Evolutionary conservation across 2,797 vertebrate genomes (phyloP).

Genomic region (Clarias laeviceps): DNA sequence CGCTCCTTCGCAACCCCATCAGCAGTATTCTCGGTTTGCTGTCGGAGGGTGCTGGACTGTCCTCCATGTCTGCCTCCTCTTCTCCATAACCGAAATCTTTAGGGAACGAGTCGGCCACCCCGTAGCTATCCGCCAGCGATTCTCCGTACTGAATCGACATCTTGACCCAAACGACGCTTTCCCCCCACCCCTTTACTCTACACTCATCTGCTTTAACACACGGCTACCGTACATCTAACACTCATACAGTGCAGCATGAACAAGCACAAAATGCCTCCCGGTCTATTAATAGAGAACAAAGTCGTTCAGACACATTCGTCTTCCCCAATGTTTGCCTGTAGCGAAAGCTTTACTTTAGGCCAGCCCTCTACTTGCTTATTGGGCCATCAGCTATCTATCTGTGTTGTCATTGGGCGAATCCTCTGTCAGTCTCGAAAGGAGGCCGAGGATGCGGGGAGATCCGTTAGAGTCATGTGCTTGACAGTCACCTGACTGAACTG

Average conservation of each 20-base stretch:
- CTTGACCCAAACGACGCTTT: constrained; percentile 73
- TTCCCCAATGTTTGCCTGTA: constrained; percentile 71
- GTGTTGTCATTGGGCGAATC: constrained; percentile 60
- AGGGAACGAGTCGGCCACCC: constrained; percentile 90
- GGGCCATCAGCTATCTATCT: constrained; percentile 31
- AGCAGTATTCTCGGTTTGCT: constrained; percentile 93
- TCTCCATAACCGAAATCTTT: constrained; percentile 98
- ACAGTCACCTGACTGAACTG: constrained; percentile 84
- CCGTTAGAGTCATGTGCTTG: constrained; percentile 71
- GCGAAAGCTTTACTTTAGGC: constrained; percentile 58
- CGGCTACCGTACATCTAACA: constrained; percentile 21
- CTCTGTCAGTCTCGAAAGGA: constrained; percentile 62
- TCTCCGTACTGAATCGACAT: constrained; percentile 94
- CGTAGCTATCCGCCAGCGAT: constrained; percentile 88
- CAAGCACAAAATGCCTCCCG: constrained; percentile 40
- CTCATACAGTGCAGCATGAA: constrained; percentile 19
- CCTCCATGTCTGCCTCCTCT: constrained; percentile 91
- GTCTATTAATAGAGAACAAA: constrained; percentile 60
- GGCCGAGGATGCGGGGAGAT: constrained; percentile 57
- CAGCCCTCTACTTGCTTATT: constrained; percentile 67
- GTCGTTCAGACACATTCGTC: constrained; percentile 66
- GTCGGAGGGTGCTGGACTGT: constrained; percentile 80
- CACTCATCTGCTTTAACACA: constrained; percentile 48
- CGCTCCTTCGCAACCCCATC: constrained; percentile 95
- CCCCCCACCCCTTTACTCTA: constrained; percentile 55